These are phyloP conservation scores for Archilochus colubris DNA, from an alignment of 2,113 vertebrate genomes.

Conservation along the genomic window DNA sequence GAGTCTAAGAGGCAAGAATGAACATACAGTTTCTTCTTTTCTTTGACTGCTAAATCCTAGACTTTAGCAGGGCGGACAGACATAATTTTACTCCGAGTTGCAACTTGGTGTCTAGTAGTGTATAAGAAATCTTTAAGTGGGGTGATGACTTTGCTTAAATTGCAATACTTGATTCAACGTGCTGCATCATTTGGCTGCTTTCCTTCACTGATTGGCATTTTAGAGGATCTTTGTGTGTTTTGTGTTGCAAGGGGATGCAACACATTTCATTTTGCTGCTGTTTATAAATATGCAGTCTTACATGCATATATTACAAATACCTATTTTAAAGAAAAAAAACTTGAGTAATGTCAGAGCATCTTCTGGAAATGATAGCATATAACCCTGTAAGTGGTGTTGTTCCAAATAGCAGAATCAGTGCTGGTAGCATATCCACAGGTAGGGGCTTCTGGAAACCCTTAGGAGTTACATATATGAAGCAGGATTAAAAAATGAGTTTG, in stretches of 20 bases:
- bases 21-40: neutral
- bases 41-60: neutral
- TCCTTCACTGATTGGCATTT: neutral
- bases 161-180: neutral
- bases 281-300: neutral
- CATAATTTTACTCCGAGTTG: neutral
- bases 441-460: neutral
- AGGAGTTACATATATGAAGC: fast-evolving
- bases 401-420: neutral
- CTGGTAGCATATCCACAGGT: neutral
- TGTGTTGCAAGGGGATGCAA: neutral
- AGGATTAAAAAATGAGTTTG: neutral
- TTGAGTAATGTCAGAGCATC: neutral
- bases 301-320: neutral
- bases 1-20: neutral
- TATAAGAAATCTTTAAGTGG: neutral
- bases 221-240: neutral
- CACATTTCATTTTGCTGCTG: neutral
- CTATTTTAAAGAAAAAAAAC: neutral
- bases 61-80: neutral
- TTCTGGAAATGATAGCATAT: neutral
- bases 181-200: neutral
- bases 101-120: neutral
- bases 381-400: neutral
- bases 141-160: neutral